phyloP scores from a whole-genome alignment of 2,797 vertebrate species.

The Natrix natrix region DNA sequence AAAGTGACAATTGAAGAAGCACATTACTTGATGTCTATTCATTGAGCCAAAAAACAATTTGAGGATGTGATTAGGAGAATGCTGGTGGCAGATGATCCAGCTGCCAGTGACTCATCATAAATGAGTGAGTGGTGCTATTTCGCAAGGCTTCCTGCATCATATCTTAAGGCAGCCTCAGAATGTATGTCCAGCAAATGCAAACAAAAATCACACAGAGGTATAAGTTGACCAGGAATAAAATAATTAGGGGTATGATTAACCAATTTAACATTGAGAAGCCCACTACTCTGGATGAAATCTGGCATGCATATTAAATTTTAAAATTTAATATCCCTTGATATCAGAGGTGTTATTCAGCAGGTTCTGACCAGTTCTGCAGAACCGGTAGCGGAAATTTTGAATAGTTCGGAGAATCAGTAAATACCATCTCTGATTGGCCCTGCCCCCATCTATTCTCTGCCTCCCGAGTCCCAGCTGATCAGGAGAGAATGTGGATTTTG shows the following conservation, averaged over 20 bases:
- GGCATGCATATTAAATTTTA: not conserved
- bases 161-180: not conserved
- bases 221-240: not conserved
- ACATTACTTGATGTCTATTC: not conserved
- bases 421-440: too few species aligned
- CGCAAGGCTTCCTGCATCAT: not conserved
- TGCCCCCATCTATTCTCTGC: too few species aligned
- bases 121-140: not conserved
- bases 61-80: not conserved
- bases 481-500: too few species aligned
- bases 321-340: not conserved
- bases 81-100: not conserved
- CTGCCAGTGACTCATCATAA: not conserved
- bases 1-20: not conserved
- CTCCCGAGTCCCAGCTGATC: too few species aligned
- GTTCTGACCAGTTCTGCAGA: too few species aligned
- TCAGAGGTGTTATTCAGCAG: too few species aligned
- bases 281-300: not conserved
- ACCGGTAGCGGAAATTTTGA: too few species aligned
- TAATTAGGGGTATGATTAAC: not conserved
- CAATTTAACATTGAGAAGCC: not conserved
- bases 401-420: too few species aligned
- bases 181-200: not conserved
- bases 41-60: constrained; percentile 20
- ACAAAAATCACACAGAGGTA: not conserved